Conservation (phyloP, 2,888 invertebrate genomes). For the Drosophila meridiana region DNA sequence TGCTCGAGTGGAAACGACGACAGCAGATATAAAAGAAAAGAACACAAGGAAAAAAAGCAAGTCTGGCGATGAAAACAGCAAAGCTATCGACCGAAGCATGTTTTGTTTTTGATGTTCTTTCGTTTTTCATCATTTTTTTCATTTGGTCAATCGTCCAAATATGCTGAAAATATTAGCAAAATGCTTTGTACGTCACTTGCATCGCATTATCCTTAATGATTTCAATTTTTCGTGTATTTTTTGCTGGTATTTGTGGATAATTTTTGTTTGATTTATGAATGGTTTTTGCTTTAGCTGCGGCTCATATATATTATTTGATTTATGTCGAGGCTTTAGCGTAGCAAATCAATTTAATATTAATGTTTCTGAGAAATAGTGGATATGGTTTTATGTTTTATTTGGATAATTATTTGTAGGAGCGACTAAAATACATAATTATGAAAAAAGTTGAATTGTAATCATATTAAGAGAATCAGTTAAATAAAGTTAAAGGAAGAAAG, state of each 20-base stretch:
- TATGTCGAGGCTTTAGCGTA: constrained; percentile 13
- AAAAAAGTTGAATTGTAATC: not conserved
- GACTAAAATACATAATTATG: not conserved
- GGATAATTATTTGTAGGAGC: not conserved
- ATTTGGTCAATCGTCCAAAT: constrained; percentile 32
- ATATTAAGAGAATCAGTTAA: not conserved
- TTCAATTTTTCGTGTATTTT: constrained; percentile 16
- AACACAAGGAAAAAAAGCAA: constrained; percentile 20
- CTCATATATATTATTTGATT: not conserved
- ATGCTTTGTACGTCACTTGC: constrained; percentile 36
- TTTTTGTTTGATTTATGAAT: constrained; percentile 57
- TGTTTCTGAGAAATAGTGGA: not conserved
- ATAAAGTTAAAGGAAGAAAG: not conserved
- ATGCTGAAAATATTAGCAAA: constrained; percentile 54
- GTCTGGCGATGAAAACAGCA: constrained; percentile 24
- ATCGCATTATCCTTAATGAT: constrained; percentile 52
- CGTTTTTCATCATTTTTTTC: constrained; percentile 18
- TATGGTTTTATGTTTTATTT: not conserved
- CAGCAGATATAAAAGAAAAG: constrained; percentile 38
- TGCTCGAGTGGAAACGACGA: constrained; percentile 77
- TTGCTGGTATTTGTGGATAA: constrained; percentile 11
- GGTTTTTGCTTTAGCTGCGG: constrained; percentile 1
- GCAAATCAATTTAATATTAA: constrained; percentile 29
- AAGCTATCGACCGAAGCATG: constrained; percentile 75
- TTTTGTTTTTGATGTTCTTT: constrained; percentile 61